phyloP scores from a whole-genome alignment of 2,888 invertebrate species.

The Nephrotoma appendiculata region DNA sequence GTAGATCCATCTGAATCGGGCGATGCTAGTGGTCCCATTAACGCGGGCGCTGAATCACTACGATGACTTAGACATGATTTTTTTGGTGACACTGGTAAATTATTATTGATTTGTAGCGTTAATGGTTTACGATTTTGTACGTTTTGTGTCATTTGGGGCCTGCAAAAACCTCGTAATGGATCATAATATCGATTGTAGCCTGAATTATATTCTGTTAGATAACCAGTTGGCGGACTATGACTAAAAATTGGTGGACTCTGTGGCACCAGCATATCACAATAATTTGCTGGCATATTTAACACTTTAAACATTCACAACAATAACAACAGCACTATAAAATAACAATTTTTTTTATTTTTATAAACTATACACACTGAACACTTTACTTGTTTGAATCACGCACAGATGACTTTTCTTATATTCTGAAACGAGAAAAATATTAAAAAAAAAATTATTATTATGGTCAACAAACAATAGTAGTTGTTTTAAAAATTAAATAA shows the following conservation, averaged over 20 bases:
- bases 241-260: constrained; percentile 55
- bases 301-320: constrained; percentile 1
- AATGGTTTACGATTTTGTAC: constrained; percentile 13
- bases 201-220: constrained; percentile 42
- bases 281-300: constrained; percentile 1
- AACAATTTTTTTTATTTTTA: neutral
- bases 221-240: constrained; percentile 52
- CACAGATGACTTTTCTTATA: neutral
- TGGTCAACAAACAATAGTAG: neutral
- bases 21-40: neutral
- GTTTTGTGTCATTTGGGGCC: constrained; percentile 28
- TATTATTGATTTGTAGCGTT: constrained; percentile 23
- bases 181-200: constrained; percentile 28
- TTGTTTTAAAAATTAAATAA: neutral
- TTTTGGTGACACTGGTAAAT: constrained; percentile 32
- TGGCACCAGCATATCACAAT: constrained; percentile 43
- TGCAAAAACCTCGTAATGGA: constrained; percentile 25
- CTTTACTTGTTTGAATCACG: neutral
- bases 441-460: neutral
- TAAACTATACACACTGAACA: neutral
- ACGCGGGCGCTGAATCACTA: constrained; percentile 15
- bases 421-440: neutral
- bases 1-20: neutral
- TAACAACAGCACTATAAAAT: neutral
- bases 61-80: constrained; percentile 35